phyloP scores from a whole-genome alignment of 1,140 invertebrate species.

The Scaptomyza graminum region DNA sequence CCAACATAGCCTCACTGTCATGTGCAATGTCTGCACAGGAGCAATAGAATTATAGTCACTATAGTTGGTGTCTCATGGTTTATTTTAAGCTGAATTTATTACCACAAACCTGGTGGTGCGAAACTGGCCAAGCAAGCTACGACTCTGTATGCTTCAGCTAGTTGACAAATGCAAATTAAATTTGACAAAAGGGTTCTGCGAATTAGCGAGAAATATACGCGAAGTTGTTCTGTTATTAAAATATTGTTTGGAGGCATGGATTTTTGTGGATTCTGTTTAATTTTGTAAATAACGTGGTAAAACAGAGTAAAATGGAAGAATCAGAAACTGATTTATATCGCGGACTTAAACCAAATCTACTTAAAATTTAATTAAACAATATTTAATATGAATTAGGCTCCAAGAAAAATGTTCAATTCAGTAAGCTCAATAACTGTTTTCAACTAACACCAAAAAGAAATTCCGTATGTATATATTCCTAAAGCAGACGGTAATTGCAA shows the following conservation, averaged over 20 bases:
- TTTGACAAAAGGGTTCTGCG: slow-evolving; percentile 13
- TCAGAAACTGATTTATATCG: no score
- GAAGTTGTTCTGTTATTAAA: not conserved
- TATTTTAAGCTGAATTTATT: slow-evolving; percentile 71
- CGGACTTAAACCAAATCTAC: no score
- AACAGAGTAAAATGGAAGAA: no score
- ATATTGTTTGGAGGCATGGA: no score
- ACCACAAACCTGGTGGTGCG: slow-evolving; percentile 18
- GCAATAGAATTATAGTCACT: slow-evolving; percentile 68
- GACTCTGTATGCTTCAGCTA: not conserved
- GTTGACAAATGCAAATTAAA: slow-evolving; percentile 51
- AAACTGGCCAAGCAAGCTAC: not conserved
- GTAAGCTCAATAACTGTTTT: slow-evolving; percentile 4
- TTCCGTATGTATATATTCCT: not conserved
- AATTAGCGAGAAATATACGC: slow-evolving; percentile 3
- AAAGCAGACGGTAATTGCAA: slow-evolving; percentile 31
- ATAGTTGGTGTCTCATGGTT: slow-evolving; percentile 56
- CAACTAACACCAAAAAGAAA: not conserved
- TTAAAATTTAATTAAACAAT: no score
- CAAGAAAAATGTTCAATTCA: not conserved
- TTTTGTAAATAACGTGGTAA: no score
- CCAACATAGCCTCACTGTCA: not conserved
- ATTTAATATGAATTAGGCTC: no score
- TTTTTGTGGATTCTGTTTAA: no score
- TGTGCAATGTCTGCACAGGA: slow-evolving; percentile 26